Evolutionary conservation across 37 sponge, comb jelly and placozoan genomes (phyloP).

Genomic region (Theonella swinhoei): DNA sequence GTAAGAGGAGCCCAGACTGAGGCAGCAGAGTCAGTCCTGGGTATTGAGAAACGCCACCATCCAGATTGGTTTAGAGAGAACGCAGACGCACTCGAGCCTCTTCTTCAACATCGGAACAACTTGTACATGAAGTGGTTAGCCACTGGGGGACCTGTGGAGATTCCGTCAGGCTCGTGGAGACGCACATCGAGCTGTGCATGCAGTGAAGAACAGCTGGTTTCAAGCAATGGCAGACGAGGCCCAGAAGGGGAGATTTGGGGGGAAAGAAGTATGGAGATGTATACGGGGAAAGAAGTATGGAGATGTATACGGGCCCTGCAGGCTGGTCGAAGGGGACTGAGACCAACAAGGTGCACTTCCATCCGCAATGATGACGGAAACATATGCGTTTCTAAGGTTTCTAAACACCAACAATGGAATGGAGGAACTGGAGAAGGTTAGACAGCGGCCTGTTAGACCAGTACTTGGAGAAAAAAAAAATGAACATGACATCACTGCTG

Average conservation of each 20-base stretch:
- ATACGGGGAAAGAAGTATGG: no score
- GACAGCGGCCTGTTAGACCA: no score
- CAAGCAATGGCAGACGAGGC: not conserved
- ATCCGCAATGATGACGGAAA: not conserved
- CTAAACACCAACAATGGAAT: slow-evolving; percentile 17
- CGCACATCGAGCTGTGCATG: not conserved
- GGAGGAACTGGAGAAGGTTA: no score
- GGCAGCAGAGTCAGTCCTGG: not conserved
- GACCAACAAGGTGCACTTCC: not conserved
- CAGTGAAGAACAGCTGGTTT: not conserved
- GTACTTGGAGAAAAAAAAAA: not conserved
- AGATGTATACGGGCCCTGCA: no score
- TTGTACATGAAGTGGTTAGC: not conserved
- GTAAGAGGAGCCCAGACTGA: no score
- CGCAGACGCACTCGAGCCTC: not conserved
- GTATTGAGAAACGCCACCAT: not conserved
- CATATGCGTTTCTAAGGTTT: not conserved
- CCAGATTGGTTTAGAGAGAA: slow-evolving; percentile 28
- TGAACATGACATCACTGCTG: not conserved
- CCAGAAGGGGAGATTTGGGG: not conserved
- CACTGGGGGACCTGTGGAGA: no score
- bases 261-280: not conserved
- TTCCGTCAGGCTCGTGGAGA: no score
- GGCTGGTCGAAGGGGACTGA: not conserved
- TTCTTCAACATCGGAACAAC: not conserved